Evolutionary conservation across 2,797 vertebrate species (phyloP).

Genomic region (Heliangelus exortis): DNA sequence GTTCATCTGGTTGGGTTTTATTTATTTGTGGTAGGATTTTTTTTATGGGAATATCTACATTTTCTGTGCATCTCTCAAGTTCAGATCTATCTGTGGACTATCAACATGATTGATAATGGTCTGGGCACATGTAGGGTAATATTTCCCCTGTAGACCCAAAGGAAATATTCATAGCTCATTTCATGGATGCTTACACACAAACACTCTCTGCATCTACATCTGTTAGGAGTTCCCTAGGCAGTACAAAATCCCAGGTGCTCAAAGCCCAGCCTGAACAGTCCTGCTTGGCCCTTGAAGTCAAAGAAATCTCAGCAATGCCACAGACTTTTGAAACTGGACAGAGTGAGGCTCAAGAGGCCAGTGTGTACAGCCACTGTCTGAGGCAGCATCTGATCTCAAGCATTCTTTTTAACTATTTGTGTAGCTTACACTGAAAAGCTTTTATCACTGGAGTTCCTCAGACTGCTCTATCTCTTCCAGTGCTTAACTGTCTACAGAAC

Average conservation of each 20-base stretch:
- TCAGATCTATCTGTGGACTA: background rate
- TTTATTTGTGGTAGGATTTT: background rate
- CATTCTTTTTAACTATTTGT: background rate
- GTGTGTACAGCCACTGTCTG: fast-evolving
- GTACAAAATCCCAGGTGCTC: background rate
- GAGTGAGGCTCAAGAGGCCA: background rate
- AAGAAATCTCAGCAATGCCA: background rate
- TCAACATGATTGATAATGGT: background rate
- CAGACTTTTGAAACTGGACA: background rate
- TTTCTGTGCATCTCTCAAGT: background rate
- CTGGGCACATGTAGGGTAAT: background rate
- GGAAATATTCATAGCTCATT: background rate
- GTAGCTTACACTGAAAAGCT: background rate
- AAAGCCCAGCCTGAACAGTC: background rate
- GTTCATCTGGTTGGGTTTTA: no score
- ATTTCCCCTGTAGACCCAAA: background rate
- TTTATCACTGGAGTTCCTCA: background rate
- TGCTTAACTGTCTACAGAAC: background rate
- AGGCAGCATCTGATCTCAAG: background rate
- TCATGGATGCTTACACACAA: background rate
- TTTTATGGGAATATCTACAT: background rate
- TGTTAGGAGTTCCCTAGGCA: background rate
- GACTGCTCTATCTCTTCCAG: background rate
- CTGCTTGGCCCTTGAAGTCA: background rate
- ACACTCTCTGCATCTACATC: background rate